Percentiles rank a stretch among this genome's conserved stretches.
Conservation (phyloP, 2,113 vertebrate genomes). For the Glaucomys volans region DNA sequence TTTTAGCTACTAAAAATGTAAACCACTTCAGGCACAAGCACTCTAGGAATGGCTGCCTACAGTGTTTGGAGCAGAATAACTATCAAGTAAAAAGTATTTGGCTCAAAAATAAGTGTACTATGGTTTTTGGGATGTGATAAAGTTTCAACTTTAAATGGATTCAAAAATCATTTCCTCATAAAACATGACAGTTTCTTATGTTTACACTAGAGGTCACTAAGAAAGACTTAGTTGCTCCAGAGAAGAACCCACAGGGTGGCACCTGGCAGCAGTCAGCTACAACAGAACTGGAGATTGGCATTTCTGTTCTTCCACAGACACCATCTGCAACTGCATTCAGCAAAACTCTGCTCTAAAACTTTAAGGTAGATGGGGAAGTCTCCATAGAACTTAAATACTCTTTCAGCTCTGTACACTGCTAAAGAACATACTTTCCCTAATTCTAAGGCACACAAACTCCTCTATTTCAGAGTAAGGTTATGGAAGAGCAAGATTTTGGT, state of each 20-base stretch:
- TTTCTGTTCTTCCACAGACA: background rate
- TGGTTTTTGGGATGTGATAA: constrained; percentile 10
- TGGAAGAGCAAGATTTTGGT: constrained; percentile 75
- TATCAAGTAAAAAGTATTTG: constrained; percentile 67
- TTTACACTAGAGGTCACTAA: constrained; percentile 34
- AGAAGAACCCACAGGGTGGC: constrained; percentile 44
- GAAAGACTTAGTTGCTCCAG: constrained; percentile 32
- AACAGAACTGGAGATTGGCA: background rate
- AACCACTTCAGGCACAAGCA: constrained; percentile 70
- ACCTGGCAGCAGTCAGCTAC: constrained; percentile 43
- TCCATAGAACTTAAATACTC: constrained; percentile 67
- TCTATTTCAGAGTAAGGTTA: constrained; percentile 79
- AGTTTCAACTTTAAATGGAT: constrained; percentile 52
- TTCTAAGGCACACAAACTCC: constrained; percentile 82
- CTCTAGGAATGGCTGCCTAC: constrained; percentile 47
- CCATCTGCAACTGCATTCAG: constrained; percentile 60
- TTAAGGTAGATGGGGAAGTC: constrained; percentile 19
- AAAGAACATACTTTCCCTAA: constrained; percentile 74
- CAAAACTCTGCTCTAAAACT: constrained; percentile 50
- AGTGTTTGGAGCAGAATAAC: constrained; percentile 45
- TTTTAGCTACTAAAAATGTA: constrained; percentile 38
- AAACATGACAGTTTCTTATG: constrained; percentile 42
- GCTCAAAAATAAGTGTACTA: constrained; percentile 53
- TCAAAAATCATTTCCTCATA: constrained; percentile 54
- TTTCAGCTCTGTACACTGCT: constrained; percentile 61